Evolutionary conservation across 2,888 invertebrate genomes (phyloP).

Genomic region (Hydropsyche betteni): DNA sequence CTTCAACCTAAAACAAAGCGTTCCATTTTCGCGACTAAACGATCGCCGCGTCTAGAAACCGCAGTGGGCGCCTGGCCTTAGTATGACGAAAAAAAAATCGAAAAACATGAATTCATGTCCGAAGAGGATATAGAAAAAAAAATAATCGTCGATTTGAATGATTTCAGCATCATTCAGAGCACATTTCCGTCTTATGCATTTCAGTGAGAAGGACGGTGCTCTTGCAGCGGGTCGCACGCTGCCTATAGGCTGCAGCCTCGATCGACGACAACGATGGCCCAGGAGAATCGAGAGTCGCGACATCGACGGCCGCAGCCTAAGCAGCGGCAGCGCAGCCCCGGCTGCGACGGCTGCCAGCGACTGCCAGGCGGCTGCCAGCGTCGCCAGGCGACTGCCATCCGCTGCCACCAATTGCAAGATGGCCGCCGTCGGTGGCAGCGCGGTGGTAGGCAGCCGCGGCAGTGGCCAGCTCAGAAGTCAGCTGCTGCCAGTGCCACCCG

Average conservation of each 20-base stretch:
- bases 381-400: neutral
- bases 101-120: too few species aligned
- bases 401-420: neutral
- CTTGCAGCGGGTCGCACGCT: slow-evolving; percentile 56
- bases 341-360: neutral
- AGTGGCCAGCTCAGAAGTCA: neutral
- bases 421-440: neutral
- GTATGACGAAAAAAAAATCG: too few species aligned
- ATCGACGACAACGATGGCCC: neutral
- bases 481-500: slow-evolving; percentile 53
- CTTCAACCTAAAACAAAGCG: too few species aligned
- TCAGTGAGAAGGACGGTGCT: slow-evolving; percentile 70
- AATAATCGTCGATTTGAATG: too few species aligned
- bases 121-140: too few species aligned
- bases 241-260: slow-evolving; percentile 57
- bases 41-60: too few species aligned
- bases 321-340: slow-evolving; percentile 1
- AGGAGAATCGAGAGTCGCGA: slow-evolving; percentile 42
- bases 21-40: too few species aligned
- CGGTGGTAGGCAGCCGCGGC: neutral
- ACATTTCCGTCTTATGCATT: slow-evolving; percentile 53
- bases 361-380: neutral
- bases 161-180: too few species aligned
- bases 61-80: too few species aligned
- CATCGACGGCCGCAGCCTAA: slow-evolving; percentile 45